phyloP scores from a whole-genome alignment of 2,113 vertebrate genomes.

The Oreochromis spilurus region DNA sequence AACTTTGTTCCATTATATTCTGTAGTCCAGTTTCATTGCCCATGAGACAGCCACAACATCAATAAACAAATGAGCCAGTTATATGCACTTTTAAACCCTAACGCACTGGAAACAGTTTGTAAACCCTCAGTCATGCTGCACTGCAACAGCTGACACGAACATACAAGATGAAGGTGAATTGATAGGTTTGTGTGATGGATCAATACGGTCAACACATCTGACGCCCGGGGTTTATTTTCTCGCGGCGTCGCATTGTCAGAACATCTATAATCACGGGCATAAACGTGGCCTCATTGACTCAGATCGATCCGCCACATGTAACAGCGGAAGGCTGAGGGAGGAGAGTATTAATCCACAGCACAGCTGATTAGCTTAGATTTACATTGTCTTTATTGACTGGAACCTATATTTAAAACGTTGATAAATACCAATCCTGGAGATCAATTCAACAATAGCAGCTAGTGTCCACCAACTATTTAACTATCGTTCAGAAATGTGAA shows the following conservation, averaged over 20 bases:
- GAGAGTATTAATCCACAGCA: not conserved
- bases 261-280: slow-evolving; percentile 18
- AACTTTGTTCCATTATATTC: not conserved
- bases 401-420: not conserved
- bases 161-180: not conserved
- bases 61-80: not conserved
- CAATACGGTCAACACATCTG: not conserved
- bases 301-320: not conserved
- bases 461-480: accelerated
- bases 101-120: not conserved
- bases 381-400: not conserved
- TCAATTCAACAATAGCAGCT: not conserved
- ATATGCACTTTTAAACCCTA: not conserved
- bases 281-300: slow-evolving; percentile 8
- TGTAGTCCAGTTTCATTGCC: not conserved
- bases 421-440: not conserved
- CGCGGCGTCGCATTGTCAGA: not conserved
- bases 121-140: not conserved
- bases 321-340: not conserved
- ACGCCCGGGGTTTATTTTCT: slow-evolving; percentile 3
- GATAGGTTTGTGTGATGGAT: not conserved
- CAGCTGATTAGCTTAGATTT: not conserved
- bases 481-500: not conserved
- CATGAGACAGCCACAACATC: not conserved
- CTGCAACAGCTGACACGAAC: not conserved